Base-by-base conservation (phyloP, 2,797 vertebrate genomes). In the Protosalanx chinensis region DNA sequence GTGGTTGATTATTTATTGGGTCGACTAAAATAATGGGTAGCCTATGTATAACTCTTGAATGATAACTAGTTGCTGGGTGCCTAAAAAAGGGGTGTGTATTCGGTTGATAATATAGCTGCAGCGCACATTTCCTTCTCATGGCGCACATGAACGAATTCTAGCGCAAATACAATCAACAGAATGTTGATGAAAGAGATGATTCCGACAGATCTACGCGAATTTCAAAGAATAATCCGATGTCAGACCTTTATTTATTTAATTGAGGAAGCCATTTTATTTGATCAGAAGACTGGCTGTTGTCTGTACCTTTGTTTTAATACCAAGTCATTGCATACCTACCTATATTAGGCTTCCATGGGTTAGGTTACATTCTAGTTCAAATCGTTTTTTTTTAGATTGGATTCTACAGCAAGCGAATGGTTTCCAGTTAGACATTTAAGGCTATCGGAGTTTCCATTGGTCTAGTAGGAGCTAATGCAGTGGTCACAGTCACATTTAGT, bases 341-440 rank as follows among this genome's bases (percentile, higher is more conserved):
- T 23, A 65, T 8, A 46, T 46, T 20, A 46, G 6, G 35, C 20
- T 5, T 53, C 7, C 15, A 27, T 51, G 37, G 64, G 20, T 46
- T 46, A 12, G 41, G 41, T 46, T 46, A 46, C 41, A 46, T 46
- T 46, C 12, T 56, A 23, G 41, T 59, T 75, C 70, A 16, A 64
- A 61, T 69, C 78, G 83, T 56, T 35, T 64, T 81, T 64, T 81
- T 70, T 71, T 8, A 12, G 41, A 46, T 46, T 46, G 12, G 41
- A 27, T 46, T 72, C 72, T 37, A 13, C 66, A 68, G 76, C 65
- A 74, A 71, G 59, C 41, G 13, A 46, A 46, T 12, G 8, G 41
- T 88, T 89, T 89, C 82, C 86, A 83, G 33, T 30, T 51, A 68
- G 75, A 84, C 79, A 74, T 83, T 84, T 81, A 81, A 77, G 80